phyloP scores from a whole-genome alignment of 2,888 invertebrate genomes.

The Microplitis deprimator region DNA sequence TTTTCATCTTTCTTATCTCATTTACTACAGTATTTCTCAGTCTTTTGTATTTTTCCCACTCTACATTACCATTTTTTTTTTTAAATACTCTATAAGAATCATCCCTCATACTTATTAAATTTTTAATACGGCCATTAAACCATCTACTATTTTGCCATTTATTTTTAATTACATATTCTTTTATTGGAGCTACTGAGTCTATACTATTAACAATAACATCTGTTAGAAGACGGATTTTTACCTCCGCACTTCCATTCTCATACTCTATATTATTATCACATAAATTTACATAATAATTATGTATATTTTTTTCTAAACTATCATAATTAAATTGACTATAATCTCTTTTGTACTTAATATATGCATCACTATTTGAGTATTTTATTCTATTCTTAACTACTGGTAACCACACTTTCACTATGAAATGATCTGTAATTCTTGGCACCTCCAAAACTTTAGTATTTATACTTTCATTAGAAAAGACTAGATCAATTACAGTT shows the following conservation, averaged over 20 bases:
- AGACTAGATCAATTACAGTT: not conserved
- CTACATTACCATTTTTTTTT: not conserved
- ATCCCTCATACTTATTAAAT: constrained; percentile 3
- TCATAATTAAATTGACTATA: constrained; percentile 1
- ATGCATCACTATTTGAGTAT: not conserved
- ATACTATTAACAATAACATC: constrained; percentile 5
- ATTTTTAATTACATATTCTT: not conserved
- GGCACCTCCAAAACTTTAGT: not conserved
- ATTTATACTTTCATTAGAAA: constrained; percentile 5
- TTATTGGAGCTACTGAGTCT: not conserved
- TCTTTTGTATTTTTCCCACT: not conserved
- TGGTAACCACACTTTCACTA: not conserved
- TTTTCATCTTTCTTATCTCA: not conserved
- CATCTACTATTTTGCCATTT: not conserved
- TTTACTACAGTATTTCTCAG: not conserved
- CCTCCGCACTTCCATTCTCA: not conserved
- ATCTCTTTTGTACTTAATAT: constrained; percentile 9
- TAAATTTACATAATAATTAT: not conserved
- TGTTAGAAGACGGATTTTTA: not conserved
- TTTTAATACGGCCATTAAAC: not conserved
- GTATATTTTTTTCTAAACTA: not conserved
- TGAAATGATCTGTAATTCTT: not conserved
- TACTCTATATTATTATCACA: not conserved
- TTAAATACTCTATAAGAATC: not conserved
- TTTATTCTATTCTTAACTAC: not conserved